Evolutionary conservation across 92 coral and sea anemone species (phyloP).

Genomic region (Heliopora coerulea): DNA sequence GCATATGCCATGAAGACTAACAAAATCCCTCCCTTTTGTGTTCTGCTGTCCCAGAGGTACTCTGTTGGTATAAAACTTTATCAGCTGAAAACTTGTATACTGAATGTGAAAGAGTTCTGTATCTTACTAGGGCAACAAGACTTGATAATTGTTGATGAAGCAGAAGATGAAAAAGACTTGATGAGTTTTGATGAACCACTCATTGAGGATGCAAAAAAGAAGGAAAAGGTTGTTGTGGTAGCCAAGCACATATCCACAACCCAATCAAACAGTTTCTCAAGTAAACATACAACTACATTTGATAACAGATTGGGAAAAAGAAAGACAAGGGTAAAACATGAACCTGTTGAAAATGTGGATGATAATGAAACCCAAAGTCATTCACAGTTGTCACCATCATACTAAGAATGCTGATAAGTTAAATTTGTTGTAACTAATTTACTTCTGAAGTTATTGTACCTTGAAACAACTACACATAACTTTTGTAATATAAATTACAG

Average conservation of each 20-base stretch:
- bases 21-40: too few relatives aligned
- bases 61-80: too few relatives aligned
- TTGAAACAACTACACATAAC: too few relatives aligned
- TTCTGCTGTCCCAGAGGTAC: too few relatives aligned
- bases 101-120: not conserved
- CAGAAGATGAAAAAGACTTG: not conserved
- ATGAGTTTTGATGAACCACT: not conserved
- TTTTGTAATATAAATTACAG: too few relatives aligned
- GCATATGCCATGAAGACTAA: too few relatives aligned
- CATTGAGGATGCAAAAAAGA: not conserved
- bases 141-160: not conserved
- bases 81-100: too few relatives aligned
- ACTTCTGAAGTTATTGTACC: too few relatives aligned
- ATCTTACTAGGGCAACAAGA: not conserved
- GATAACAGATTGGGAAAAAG: too few relatives aligned
- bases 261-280: not conserved
- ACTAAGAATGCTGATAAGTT: too few relatives aligned
- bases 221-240: not conserved
- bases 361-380: not conserved
- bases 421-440: too few relatives aligned
- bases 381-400: too few relatives aligned
- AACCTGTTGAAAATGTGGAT: not conserved
- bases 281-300: not conserved
- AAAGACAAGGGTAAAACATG: not conserved
- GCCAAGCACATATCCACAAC: not conserved